Conservation (phyloP, 2,113 vertebrate species). For the Fukomys damarensis region DNA sequence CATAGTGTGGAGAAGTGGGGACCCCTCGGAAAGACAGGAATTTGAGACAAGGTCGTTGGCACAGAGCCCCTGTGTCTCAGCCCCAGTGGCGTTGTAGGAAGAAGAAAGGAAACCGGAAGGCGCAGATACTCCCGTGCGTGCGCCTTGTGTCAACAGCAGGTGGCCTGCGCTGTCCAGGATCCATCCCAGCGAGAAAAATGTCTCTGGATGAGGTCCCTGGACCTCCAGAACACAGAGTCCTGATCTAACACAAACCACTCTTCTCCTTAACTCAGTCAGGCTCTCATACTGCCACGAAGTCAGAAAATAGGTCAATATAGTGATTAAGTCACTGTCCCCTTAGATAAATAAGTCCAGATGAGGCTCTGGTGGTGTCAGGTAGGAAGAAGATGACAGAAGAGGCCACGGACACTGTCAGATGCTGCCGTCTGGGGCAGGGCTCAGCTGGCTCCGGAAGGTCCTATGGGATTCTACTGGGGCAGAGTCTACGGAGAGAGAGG, state of each 20-base stretch:
- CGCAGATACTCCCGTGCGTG: accelerated
- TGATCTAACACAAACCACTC: background rate
- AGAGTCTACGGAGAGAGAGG: accelerated
- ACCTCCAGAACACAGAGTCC: background rate
- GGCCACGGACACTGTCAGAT: accelerated
- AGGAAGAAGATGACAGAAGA: background rate
- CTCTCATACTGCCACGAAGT: background rate
- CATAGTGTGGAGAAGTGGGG: background rate
- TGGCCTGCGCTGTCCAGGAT: background rate
- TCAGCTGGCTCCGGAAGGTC: background rate
- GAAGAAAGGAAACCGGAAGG: too few species aligned
- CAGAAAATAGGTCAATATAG: too few species aligned
- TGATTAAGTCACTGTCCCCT: accelerated
- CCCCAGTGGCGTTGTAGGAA: background rate
- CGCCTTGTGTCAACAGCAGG: background rate
- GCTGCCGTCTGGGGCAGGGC: background rate
- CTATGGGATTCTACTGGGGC: background rate
- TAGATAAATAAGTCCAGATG: accelerated
- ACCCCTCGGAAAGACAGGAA: background rate
- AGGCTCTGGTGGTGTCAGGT: background rate
- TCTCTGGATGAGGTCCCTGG: background rate
- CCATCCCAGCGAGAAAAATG: accelerated
- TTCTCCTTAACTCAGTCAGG: background rate
- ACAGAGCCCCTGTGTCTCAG: background rate
- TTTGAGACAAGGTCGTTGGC: too few species aligned